Base-by-base conservation (phyloP, 92 coral and sea anemone species). In the Palythoa caribaeorum region DNA sequence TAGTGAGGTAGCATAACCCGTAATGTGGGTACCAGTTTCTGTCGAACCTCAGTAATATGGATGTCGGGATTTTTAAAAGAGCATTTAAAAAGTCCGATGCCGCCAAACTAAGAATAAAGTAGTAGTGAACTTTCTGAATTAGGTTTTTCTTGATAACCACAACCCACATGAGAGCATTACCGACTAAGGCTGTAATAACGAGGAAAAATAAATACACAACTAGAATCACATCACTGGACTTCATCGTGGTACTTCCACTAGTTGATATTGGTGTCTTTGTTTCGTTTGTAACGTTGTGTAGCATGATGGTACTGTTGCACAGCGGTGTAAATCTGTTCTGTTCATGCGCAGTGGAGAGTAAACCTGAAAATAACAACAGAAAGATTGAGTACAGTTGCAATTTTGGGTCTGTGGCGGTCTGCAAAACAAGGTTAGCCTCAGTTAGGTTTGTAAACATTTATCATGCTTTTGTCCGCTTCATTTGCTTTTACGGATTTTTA, bases 1-100 rank as follows among this genome's bases (percentile, higher is more conserved):
- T 95, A 21, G 99, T 96, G 86, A 96, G 90, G 90, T 96, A 96
- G 80, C 99, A 96, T 9, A 96, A 38, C 5, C 88, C 90, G 83
- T 95, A 92, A 74, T 92, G 95, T 55, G 99, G 99, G 72, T 96
- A 96, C 99, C 99, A 96, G 93, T 92, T 90, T 38, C 96, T 87
- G 77, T 96, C 96, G 53, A 96, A 88, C 54, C 94, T 94, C 71
- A 92, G 83, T 13, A 94, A 89, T 44, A 96, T 92, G 17, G 99
- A 87, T 6, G 98, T 94, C 5, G 98, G 96, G 71, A 96, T 95
- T 79, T 96, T 96, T 38, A 96, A 70, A 62, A 92, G 70, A n/a
- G 98, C 98, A 78, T 96, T 96, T 75, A 95, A 86, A 78, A 96
- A 92, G 87, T 96, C 94, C 10, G 98, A 94, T 36, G 90, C 89